Evolutionary conservation across 2,888 invertebrate species (phyloP).

Genomic region (Dermolepida albohirtum): DNA sequence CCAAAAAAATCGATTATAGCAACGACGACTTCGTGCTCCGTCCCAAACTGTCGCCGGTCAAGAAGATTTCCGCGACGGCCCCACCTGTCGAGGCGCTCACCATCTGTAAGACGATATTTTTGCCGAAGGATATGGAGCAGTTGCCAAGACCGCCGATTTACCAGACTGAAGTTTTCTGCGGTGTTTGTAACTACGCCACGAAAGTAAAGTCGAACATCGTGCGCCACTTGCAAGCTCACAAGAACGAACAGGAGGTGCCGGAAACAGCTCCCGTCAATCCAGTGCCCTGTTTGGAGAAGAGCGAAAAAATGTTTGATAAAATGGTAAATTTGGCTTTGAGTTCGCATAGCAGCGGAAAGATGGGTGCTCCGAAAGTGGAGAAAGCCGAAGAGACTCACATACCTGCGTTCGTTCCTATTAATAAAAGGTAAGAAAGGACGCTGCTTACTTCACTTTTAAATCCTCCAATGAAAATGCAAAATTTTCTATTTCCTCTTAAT

Average conservation of each 20-base stretch:
- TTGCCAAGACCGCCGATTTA: conserved; percentile 77
- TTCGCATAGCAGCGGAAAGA: conserved; percentile 64
- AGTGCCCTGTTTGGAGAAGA: conserved; percentile 81
- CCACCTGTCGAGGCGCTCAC: neutral
- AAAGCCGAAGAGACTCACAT: conserved; percentile 45
- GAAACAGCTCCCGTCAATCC: conserved; percentile 82
- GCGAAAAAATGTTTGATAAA: conserved; percentile 85
- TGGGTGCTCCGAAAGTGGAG: conserved; percentile 55
- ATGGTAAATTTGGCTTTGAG: conserved; percentile 88
- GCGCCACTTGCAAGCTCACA: conserved; percentile 77
- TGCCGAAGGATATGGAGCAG: conserved; percentile 72
- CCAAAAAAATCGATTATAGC: conserved; percentile 64
- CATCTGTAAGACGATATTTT: conserved; percentile 57
- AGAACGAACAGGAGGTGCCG: conserved; percentile 70
- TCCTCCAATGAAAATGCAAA: no score
- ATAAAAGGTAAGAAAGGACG: conserved; percentile 44
- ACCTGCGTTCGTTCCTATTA: conserved; percentile 47
- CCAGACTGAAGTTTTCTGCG: conserved; percentile 72
- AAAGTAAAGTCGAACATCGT: conserved; percentile 77
- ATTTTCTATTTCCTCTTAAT: neutral
- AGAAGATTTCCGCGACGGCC: neutral
- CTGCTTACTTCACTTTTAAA: no score
- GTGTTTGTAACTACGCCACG: conserved; percentile 73
- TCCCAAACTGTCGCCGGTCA: conserved; percentile 54
- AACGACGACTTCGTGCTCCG: conserved; percentile 67